Percentiles rank a stretch among this genome's conserved stretches.
Evolutionary conservation across 2,888 invertebrate species (phyloP).

Genomic region (Mimas tiliae): DNA sequence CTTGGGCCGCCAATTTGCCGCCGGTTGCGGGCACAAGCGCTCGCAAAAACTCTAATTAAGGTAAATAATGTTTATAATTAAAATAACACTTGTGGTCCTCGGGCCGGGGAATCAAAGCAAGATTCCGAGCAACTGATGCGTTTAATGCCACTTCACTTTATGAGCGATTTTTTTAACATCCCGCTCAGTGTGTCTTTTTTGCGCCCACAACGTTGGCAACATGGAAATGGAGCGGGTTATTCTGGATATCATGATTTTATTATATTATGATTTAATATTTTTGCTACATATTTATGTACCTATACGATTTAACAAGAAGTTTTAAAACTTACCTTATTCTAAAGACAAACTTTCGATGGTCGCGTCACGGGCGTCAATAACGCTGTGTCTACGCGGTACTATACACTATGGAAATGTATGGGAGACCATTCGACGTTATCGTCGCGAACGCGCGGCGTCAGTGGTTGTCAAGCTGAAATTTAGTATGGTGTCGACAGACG

Average conservation of each 20-base stretch:
- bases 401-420: too few species aligned
- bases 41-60: conserved; percentile 78
- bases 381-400: too few species aligned
- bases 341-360: too few species aligned
- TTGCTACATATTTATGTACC: neutral
- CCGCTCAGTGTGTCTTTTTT: conserved; percentile 45
- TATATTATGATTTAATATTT: too few species aligned
- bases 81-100: conserved; percentile 74
- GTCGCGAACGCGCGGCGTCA: too few species aligned
- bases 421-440: too few species aligned
- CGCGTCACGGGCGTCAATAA: too few species aligned
- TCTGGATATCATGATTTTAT: neutral
- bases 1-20: conserved; percentile 71
- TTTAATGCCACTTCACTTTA: conserved; percentile 68
- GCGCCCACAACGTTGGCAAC: conserved; percentile 43
- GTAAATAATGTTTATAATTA: conserved; percentile 84
- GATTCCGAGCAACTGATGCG: conserved; percentile 64
- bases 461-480: too few species aligned
- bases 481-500: too few species aligned
- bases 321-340: too few species aligned
- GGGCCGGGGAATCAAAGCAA: conserved; percentile 70
- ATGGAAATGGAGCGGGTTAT: conserved; percentile 1
- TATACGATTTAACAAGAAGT: neutral
- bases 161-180: conserved; percentile 53
- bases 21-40: conserved; percentile 64